phyloP scores from a whole-genome alignment of 2,113 vertebrate species.

The Microtus oregoni region DNA sequence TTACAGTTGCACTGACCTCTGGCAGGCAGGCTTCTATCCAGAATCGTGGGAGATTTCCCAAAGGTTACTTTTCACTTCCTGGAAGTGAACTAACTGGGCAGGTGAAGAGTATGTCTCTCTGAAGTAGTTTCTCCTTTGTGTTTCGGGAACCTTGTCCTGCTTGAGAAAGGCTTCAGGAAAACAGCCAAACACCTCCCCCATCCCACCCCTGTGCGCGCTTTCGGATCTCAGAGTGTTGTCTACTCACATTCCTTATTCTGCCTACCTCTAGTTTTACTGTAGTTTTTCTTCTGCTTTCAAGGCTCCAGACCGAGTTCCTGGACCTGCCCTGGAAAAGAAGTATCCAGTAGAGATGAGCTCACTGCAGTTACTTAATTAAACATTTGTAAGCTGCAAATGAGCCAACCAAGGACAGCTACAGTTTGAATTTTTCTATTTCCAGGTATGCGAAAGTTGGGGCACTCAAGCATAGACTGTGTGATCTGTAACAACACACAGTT shows the following conservation, averaged over 20 bases:
- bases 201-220: not conserved
- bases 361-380: conserved; percentile 84
- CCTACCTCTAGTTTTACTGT: conserved; percentile 80
- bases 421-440: conserved; percentile 84
- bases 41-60: conserved; percentile 17
- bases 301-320: conserved; percentile 82
- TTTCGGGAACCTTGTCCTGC: conserved; percentile 41
- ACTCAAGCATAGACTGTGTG: conserved; percentile 69
- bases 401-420: conserved; percentile 80
- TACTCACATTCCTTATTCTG: conserved; percentile 67
- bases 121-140: not conserved
- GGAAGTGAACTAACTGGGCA: not conserved
- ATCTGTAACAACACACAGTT: conserved; percentile 59
- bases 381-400: conserved; percentile 80
- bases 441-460: conserved; percentile 79
- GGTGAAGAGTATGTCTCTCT: conserved; percentile 11
- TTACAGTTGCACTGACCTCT: not conserved
- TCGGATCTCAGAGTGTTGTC: conserved; percentile 63
- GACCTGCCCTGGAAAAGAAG: conserved; percentile 84
- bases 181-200: no score
- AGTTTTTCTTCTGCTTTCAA: conserved; percentile 84
- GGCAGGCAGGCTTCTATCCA: not conserved
- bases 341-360: conserved; percentile 84
- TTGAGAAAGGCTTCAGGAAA: conserved; percentile 9
- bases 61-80: conserved; percentile 29